Base-by-base conservation (phyloP, 1,140 invertebrate species). In the Monochamus saltuarius region DNA sequence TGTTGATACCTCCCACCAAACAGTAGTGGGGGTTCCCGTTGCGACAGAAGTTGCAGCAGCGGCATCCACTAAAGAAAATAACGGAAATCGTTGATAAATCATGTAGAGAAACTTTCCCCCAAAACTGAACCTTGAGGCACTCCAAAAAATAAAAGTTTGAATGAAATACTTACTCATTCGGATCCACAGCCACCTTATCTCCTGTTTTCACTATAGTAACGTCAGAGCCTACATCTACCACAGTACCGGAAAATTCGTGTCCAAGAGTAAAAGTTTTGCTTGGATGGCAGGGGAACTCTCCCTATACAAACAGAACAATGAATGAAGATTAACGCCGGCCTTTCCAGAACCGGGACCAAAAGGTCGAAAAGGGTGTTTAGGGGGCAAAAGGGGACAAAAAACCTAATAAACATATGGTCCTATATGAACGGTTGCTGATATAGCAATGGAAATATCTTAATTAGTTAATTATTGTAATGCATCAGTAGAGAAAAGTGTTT, bases 171-270 rank as follows among this genome's bases (percentile, higher is more conserved):
- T 75, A 84, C 83, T 78, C 80, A 66, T 88, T 87, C 0, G 87
- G 87, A 71, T 89, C 86, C 0, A 88, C 82, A 2, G 80, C 82
- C 1, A 89, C 85, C 55, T 77, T 81, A 62, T 88, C 83, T 4
- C 88, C 88, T 10, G 81, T 69, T 74, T 85, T 84, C 38, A 90
- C 79, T 17, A 74, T 74, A 2, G 73, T 83, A 0, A 86, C 84
- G 1, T 72, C 69, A 13, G 75, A 66, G 3, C 88, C 89, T 2
- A 85, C 72, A 7, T 82, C 79, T 17, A 80, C 72, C 0, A 90
- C 77, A 0, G 77, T 78, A 0, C 88, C 89, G 51, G 82, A 82
- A 66, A 89, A 88, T 74, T 91, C 89, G 67, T 90, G 88, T 0
- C 88, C 88, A 11, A 88, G 72, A 1, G 82, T 82, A 3, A 87